Conservation (phyloP, 1,140 invertebrate species). For the Pantala flavescens region DNA sequence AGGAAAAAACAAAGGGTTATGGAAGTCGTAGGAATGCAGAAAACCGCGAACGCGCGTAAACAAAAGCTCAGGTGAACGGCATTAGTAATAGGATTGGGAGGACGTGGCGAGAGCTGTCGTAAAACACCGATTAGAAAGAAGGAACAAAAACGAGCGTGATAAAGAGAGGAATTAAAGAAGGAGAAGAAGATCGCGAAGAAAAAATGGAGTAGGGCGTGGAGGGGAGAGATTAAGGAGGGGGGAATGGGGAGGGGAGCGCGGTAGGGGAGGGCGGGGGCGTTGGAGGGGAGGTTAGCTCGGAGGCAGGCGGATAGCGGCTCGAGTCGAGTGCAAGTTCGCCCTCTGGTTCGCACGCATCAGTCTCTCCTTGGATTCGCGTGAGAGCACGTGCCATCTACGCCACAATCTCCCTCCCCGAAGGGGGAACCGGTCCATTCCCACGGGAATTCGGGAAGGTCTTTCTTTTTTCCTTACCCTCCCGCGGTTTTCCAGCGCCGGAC, state of each 20-base stretch:
- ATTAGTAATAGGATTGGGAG: not conserved
- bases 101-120: not conserved
- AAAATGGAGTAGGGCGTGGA: too few species aligned
- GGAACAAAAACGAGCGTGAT: not conserved
- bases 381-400: not conserved
- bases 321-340: not conserved
- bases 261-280: not conserved
- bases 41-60: too few species aligned
- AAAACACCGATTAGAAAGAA: not conserved
- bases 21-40: too few species aligned
- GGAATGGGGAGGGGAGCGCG: not conserved
- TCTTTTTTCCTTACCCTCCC: too few species aligned
- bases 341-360: not conserved
- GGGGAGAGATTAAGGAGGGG: too few species aligned
- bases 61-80: not conserved
- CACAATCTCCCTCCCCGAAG: not conserved
- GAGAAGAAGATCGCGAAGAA: not conserved
- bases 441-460: not conserved
- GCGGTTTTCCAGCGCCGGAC: too few species aligned
- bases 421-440: not conserved
- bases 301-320: conserved; percentile 1
- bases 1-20: too few species aligned
- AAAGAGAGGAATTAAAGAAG: not conserved
- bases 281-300: not conserved
- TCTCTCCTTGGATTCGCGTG: not conserved